Evolutionary conservation across 1,140 invertebrate species (phyloP), one percentile per base, ranked within the genome.

Genomic region (Babylonia areolata): DNA sequence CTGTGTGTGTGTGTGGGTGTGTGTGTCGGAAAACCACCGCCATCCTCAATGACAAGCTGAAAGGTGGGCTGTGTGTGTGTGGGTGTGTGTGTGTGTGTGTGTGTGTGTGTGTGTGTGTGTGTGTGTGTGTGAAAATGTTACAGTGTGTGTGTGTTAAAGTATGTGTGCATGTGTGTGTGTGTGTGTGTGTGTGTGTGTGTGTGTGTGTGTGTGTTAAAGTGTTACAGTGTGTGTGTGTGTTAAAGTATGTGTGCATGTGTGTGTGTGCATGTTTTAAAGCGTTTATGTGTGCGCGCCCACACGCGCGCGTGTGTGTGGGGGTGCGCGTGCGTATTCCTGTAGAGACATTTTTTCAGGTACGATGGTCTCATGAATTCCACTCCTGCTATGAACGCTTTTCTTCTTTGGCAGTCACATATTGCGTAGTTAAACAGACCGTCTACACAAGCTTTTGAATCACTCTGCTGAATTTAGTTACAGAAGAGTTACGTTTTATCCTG

Each of bases 31-130:
- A n/a, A n/a, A n/a, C n/a, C n/a, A n/a, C n/a, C n/a, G n/a, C n/a
- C n/a, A n/a, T n/a, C n/a, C n/a, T n/a, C n/a, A n/a, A n/a, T n/a
- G n/a, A n/a, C n/a, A n/a, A n/a, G n/a, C n/a, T n/a, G n/a, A n/a
- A n/a, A n/a, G n/a, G n/a, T n/a, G n/a, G n/a, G 2, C 15, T 75
- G 73, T 75, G 73, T 75, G 73, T 75, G 73, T 75, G 73, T 35
- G 73, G 15, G 73, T 75, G 73, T 35, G 73, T 35, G 73, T 75
- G 73, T 35, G 73, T 75, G 73, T 35, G 73, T 35, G 73, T 75
- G 73, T 35, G 73, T 75, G 73, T 35, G 73, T 75, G 73, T 35
- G 73, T 75, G 73, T 35, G 73, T 75, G 33, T 35, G 73, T 75
- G 73, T 35, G 73, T 75, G 73, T 35, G 73, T 75, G 73, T 20